Conservation (phyloP, 1,140 invertebrate genomes). For the Fopius arisanus region DNA sequence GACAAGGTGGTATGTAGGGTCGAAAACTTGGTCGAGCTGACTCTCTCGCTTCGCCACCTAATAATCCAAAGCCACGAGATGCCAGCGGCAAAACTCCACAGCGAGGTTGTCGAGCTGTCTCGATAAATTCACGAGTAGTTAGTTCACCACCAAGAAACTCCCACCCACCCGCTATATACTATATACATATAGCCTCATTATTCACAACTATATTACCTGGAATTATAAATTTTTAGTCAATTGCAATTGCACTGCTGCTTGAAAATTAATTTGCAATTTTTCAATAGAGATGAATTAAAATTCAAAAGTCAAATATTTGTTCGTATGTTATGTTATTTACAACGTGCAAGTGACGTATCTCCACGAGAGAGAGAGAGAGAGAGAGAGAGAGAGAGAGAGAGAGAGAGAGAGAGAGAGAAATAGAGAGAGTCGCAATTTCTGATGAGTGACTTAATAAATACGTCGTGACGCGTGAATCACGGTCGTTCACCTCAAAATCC, state of each 20-base stretch:
- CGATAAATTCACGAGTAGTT: conserved; percentile 63
- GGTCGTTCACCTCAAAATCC: not conserved
- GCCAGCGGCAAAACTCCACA: conserved; percentile 37
- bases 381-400: too few relatives aligned
- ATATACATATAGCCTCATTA: not conserved
- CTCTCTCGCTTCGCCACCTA: conserved; percentile 18
- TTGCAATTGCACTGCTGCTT: not conserved
- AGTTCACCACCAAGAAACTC: conserved; percentile 59
- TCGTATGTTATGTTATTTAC: too few relatives aligned
- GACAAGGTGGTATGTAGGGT: not conserved
- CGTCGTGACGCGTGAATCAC: not conserved
- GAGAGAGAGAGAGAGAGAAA: too few relatives aligned
- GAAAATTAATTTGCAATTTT: too few relatives aligned
- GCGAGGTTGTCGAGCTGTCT: conserved; percentile 36
- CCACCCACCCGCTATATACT: not conserved
- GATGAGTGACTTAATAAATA: not conserved
- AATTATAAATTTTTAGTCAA: not conserved
- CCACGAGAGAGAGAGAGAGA: too few relatives aligned
- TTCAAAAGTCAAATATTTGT: too few relatives aligned
- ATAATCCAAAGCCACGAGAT: conserved; percentile 23
- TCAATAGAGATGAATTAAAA: not conserved
- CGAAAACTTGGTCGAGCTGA: conserved; percentile 3
- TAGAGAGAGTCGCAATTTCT: not conserved
- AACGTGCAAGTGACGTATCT: too few relatives aligned
- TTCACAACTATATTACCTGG: not conserved